Evolutionary conservation across 2,797 vertebrate species (phyloP).

Genomic region (Microhierax caerulescens): DNA sequence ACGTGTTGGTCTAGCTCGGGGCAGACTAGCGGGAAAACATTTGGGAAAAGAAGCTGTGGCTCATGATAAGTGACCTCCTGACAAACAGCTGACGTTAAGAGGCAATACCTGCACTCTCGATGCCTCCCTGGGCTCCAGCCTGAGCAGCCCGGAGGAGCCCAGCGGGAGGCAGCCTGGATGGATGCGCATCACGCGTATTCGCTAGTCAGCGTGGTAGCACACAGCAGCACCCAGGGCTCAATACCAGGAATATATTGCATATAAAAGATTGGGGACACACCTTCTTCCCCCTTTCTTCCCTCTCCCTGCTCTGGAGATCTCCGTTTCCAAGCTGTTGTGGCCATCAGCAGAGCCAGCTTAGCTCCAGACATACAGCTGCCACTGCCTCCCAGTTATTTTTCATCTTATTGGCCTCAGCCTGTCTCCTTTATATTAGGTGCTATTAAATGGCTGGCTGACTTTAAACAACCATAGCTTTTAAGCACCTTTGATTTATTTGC

Average conservation of each 20-base stretch:
- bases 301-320: not conserved
- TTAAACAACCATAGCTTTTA: not conserved
- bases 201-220: not conserved
- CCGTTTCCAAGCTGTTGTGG: not conserved
- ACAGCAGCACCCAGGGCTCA: not conserved
- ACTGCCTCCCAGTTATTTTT: not conserved
- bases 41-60: not conserved
- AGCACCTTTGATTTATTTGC: not conserved
- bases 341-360: not conserved
- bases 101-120: rapidly evolving
- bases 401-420: not conserved
- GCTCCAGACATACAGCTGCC: not conserved
- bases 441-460: not conserved
- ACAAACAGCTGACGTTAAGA: rapidly evolving
- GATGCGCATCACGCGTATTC: not conserved
- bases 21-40: not conserved
- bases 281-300: not conserved
- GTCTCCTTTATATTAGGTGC: not conserved
- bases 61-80: not conserved
- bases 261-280: not conserved
- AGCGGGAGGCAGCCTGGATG: not conserved
- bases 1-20: not conserved
- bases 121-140: not conserved
- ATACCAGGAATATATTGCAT: not conserved
- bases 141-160: not conserved